Conservation (phyloP, 2,888 invertebrate species). For the Orchesellides sinensis region DNA sequence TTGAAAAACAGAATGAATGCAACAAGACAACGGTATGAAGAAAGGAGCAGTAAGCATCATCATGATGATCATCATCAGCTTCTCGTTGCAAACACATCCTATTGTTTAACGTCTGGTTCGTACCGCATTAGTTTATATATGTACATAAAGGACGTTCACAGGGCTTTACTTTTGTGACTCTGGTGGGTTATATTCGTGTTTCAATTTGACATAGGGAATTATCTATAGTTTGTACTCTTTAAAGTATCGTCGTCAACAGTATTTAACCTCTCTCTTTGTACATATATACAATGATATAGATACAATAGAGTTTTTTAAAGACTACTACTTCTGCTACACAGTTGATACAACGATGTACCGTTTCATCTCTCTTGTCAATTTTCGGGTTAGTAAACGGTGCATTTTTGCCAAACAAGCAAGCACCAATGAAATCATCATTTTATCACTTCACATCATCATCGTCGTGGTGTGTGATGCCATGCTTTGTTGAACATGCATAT, state of each 20-base stretch:
- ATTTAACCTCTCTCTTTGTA: neutral
- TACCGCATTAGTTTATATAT: neutral
- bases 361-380: conserved; percentile 67
- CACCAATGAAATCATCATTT: conserved; percentile 32
- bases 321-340: conserved; percentile 4
- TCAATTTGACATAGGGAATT: conserved; percentile 21
- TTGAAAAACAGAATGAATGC: conserved; percentile 1
- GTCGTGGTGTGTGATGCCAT: neutral
- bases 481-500: neutral
- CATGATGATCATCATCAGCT: neutral
- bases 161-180: neutral
- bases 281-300: neutral
- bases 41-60: neutral
- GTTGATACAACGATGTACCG: conserved; percentile 47
- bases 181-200: too few species aligned
- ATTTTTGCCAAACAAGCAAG: conserved; percentile 49
- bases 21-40: neutral
- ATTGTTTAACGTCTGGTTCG: neutral
- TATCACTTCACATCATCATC: neutral
- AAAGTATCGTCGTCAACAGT: neutral
- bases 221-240: conserved; percentile 20
- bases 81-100: neutral
- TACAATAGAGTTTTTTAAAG: neutral
- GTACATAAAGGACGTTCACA: neutral
- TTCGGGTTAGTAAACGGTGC: conserved; percentile 69